These are phyloP conservation scores for Eupithecia vulgata DNA, from an alignment of 2,888 invertebrate genomes.

Conservation along the genomic window DNA sequence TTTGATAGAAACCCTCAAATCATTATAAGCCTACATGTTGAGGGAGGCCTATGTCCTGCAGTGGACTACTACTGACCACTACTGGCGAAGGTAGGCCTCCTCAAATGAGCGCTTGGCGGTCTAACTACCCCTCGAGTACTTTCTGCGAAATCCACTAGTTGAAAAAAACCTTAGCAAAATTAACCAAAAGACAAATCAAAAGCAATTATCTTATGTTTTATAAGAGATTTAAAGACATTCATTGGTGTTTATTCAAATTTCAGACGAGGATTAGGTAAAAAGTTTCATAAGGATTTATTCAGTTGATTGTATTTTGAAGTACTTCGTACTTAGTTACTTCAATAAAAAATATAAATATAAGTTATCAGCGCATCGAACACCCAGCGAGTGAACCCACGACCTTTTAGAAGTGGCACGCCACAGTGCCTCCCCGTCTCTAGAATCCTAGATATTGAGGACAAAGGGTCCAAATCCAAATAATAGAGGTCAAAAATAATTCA, in stretches of 20 bases:
- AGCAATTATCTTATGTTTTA: background rate
- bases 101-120: background rate
- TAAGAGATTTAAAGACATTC: background rate
- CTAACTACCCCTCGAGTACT: background rate
- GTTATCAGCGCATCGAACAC: background rate
- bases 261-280: background rate
- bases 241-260: background rate
- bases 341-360: no score
- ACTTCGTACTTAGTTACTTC: no score
- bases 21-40: background rate
- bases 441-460: background rate
- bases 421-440: background rate
- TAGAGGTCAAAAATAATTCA: no score
- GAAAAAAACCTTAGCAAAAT: background rate
- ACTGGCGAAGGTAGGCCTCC: background rate
- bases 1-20: background rate
- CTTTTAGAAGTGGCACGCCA: background rate
- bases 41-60: background rate
- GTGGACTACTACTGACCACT: background rate
- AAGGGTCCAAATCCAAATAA: no score
- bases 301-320: conserved; percentile 6
- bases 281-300: conserved; percentile 3
- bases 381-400: background rate
- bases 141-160: background rate
- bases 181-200: background rate